Evolutionary conservation across 2,888 invertebrate genomes (phyloP).

Genomic region (Eudasyphora cyanicolor): DNA sequence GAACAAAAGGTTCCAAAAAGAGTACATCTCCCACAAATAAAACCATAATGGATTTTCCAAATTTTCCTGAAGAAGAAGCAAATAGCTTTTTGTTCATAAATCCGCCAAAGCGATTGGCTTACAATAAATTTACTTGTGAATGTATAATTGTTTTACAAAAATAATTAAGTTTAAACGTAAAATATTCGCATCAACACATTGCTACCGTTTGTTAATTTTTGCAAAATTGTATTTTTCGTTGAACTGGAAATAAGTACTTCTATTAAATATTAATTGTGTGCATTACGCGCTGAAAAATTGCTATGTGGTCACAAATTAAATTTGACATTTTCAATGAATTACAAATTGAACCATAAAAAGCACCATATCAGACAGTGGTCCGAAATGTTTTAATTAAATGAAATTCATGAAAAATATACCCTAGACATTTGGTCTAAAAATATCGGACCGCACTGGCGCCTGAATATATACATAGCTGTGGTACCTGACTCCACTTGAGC

Average conservation of each 20-base stretch:
- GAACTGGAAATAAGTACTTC: slow-evolving; percentile 1
- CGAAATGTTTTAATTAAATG: background rate
- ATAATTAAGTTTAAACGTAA: too few relatives aligned
- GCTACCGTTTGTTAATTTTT: background rate
- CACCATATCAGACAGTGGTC: background rate
- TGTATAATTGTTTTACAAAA: slow-evolving; percentile 12
- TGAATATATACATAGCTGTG: too few relatives aligned
- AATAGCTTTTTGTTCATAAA: too few relatives aligned
- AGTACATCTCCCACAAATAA: too few relatives aligned
- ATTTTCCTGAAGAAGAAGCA: too few relatives aligned
- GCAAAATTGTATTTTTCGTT: background rate
- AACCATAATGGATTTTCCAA: too few relatives aligned
- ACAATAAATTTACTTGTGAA: too few relatives aligned
- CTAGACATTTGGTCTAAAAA: background rate
- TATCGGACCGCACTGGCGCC: background rate
- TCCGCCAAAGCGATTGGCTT: too few relatives aligned
- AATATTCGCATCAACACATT: too few relatives aligned
- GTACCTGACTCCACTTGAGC: too few relatives aligned
- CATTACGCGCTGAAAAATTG: slow-evolving; percentile 14
- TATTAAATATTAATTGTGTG: slow-evolving; percentile 24
- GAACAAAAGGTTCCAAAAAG: too few relatives aligned
- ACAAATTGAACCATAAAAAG: background rate
- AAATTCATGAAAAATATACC: background rate
- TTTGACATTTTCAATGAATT: slow-evolving; percentile 18
- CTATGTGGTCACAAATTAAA: background rate